phyloP scores from a whole-genome alignment of 2,113 vertebrate species.

The Alligator sinensis region DNA sequence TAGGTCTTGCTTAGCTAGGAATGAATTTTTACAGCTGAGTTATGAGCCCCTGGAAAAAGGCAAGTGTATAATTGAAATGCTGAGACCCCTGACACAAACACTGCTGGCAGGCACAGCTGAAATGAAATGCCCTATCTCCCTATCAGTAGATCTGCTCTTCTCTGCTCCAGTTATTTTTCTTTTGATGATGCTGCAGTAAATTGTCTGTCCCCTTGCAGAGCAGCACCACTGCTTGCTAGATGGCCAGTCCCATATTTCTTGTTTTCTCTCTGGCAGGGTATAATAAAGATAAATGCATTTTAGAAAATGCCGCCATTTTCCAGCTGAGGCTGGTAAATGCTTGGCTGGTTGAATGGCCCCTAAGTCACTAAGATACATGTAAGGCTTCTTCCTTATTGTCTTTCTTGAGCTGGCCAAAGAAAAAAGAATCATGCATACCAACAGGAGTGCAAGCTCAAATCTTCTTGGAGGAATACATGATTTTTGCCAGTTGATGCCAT shows the following conservation, averaged over 20 bases:
- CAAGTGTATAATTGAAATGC: background rate
- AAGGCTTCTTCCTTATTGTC: conserved; percentile 62
- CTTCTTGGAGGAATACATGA: conserved; percentile 12
- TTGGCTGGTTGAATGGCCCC: conserved; percentile 59
- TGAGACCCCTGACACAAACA: background rate
- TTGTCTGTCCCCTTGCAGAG: conserved; percentile 70
- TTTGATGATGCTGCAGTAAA: conserved; percentile 70
- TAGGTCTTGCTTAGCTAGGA: background rate
- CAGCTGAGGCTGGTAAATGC: conserved; percentile 72
- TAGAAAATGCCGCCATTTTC: conserved; percentile 52
- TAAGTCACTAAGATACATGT: conserved; percentile 36
- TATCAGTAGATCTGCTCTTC: conserved; percentile 49
- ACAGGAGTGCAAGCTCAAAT: conserved; percentile 46
- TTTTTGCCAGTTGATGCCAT: background rate
- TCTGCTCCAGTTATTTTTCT: conserved; percentile 57
- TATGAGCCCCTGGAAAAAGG: background rate
- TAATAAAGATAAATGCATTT: conserved; percentile 77
- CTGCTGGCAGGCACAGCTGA: conserved; percentile 42
- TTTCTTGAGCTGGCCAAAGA: conserved; percentile 48
- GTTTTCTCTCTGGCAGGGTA: conserved; percentile 65
- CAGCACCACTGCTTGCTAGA: conserved; percentile 70
- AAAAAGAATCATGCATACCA: conserved; percentile 22
- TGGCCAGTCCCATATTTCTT: conserved; percentile 63
- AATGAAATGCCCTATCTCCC: conserved; percentile 51
- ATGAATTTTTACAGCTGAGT: background rate